These are phyloP conservation scores for Hystrix brachyura DNA, from an alignment of 2,113 vertebrate species.

Conservation along the genomic window DNA sequence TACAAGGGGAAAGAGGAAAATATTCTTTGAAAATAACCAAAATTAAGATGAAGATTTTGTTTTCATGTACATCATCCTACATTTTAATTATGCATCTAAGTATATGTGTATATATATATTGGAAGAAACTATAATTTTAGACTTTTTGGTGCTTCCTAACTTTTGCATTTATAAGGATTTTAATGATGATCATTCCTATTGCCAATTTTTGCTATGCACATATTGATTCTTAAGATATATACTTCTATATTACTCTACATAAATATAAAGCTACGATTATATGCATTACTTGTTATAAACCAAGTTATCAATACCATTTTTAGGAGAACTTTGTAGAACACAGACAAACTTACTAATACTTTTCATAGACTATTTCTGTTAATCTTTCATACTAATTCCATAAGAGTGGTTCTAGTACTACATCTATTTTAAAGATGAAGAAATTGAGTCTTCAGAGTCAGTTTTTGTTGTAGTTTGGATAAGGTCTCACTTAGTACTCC, in stretches of 20 bases:
- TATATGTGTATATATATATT: neutral
- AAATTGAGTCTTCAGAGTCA: neutral
- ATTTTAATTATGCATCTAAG: neutral
- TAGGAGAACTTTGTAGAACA: neutral
- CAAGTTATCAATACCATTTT: conserved; percentile 3
- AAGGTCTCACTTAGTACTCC: neutral
- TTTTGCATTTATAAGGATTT: neutral
- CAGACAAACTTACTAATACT: neutral
- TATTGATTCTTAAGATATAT: neutral
- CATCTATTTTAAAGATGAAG: neutral
- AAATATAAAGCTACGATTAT: conserved; percentile 21
- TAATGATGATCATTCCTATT: neutral
- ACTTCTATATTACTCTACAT: neutral
- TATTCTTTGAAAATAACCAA: neutral
- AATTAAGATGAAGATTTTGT: conserved; percentile 5
- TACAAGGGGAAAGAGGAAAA: neutral
- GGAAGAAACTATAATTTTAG: neutral
- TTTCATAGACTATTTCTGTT: neutral
- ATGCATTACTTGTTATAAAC: neutral
- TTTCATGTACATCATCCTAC: neutral
- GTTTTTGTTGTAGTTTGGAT: neutral
- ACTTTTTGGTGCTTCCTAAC: neutral
- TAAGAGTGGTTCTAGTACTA: neutral
- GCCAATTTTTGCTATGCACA: neutral
- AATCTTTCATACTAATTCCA: neutral